These are phyloP conservation scores for Galaxias olidus DNA, from an alignment of 2,797 vertebrate species.

Conservation along the genomic window DNA sequence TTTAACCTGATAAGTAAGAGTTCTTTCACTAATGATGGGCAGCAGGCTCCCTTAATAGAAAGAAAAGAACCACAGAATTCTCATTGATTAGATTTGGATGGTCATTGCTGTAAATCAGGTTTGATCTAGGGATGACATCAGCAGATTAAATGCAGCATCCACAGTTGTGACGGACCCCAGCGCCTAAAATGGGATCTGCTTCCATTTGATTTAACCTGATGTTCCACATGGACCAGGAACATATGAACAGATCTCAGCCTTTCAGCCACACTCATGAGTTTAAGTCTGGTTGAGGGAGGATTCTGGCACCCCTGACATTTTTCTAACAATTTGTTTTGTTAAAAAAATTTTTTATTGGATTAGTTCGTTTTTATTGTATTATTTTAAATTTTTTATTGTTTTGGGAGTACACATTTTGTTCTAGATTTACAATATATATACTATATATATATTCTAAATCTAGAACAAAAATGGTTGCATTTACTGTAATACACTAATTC, in stretches of 20 bases:
- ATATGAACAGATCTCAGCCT: conserved; percentile 8
- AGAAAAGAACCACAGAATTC: conserved; percentile 12
- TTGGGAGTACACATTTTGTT: no score
- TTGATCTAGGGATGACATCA: conserved; percentile 22
- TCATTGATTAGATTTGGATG: conserved; percentile 45
- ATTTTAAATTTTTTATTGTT: no score
- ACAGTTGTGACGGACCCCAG: conserved; percentile 19
- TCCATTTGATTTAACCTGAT: conserved; percentile 41
- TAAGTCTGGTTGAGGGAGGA: conserved; percentile 11
- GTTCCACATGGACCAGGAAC: conserved; percentile 25
- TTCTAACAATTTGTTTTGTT: no score
- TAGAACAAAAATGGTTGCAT: no score
- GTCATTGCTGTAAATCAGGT: conserved; percentile 23
- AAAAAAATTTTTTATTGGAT: no score
- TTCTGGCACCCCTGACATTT: no score
- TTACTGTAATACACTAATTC: no score
- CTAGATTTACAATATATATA: no score
- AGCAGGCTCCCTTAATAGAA: background rate
- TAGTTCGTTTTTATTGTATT: no score
- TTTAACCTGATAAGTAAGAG: no score
- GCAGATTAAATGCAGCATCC: conserved; percentile 15
- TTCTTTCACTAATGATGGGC: background rate
- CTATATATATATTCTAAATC: no score
- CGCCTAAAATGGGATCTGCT: conserved; percentile 46
- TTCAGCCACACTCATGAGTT: background rate